Percentiles rank a stretch among this genome's conserved stretches.
Evolutionary conservation across 2,888 invertebrate species (phyloP).

Genomic region (Aspidiotus destructor): DNA sequence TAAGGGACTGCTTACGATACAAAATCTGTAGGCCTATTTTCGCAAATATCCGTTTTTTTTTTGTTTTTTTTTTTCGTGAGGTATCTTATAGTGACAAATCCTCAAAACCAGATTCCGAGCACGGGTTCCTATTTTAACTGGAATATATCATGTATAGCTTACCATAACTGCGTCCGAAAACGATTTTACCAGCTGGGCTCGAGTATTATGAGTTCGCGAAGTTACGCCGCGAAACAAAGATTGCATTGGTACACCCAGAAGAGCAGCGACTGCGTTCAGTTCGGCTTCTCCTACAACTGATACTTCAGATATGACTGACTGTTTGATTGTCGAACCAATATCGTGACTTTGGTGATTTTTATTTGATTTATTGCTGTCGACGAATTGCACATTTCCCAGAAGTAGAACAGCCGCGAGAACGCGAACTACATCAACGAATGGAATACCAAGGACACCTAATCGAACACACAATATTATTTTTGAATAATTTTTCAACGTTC

Average conservation of each 20-base stretch:
- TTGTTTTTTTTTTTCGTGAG: no score
- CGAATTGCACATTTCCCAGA: conserved; percentile 83
- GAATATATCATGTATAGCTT: conserved; percentile 37
- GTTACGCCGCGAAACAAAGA: conserved; percentile 73
- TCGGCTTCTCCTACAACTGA: conserved; percentile 73
- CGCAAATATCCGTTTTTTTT: no score
- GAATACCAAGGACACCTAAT: conserved; percentile 73
- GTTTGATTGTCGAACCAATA: conserved; percentile 24
- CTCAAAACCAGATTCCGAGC: no score
- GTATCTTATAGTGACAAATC: no score
- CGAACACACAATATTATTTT: conserved; percentile 6
- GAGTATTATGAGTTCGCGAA: conserved; percentile 65
- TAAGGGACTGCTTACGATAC: no score
- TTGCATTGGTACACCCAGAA: conserved; percentile 66
- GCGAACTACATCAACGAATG: conserved; percentile 84
- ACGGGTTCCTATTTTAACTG: no score
- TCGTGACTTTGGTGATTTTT: conserved; percentile 1
- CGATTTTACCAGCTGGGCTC: conserved; percentile 69
- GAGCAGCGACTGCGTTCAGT: conserved; percentile 72
- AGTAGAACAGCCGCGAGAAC: conserved; percentile 82
- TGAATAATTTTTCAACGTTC: no score
- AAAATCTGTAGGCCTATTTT: no score
- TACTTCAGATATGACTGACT: conserved; percentile 46
- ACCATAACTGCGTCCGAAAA: conserved; percentile 73
- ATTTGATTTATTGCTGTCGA: conserved; percentile 49